Evolutionary conservation across 2,113 vertebrate species (phyloP).

Genomic region (Clarias batrachus): DNA sequence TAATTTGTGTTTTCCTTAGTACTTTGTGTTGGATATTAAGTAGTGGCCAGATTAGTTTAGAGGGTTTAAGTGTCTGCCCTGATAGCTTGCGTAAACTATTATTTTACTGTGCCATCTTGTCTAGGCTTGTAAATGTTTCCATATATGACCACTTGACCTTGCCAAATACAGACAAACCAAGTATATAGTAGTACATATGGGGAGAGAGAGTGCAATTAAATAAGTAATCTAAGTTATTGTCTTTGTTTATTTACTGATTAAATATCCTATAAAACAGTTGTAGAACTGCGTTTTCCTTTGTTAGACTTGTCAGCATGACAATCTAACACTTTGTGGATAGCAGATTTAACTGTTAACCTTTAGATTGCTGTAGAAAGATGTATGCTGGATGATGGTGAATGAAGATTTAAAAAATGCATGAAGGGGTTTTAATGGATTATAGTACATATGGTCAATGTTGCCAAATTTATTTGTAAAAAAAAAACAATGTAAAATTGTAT

Average conservation of each 20-base stretch:
- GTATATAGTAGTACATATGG: conserved; percentile 61
- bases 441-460: conserved; percentile 32
- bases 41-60: conserved; percentile 12
- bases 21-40: conserved; percentile 59
- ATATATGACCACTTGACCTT: conserved; percentile 60
- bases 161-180: conserved; percentile 31
- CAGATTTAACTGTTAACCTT: conserved; percentile 62
- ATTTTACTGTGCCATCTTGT: conserved; percentile 63
- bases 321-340: conserved; percentile 26
- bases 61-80: conserved; percentile 28
- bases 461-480: conserved; percentile 46
- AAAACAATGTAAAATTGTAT: conserved; percentile 32
- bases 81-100: conserved; percentile 19
- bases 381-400: conserved; percentile 28
- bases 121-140: conserved; percentile 71
- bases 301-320: conserved; percentile 48
- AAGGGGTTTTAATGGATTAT: conserved; percentile 48
- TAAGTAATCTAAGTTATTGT: conserved; percentile 71
- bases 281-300: conserved; percentile 19
- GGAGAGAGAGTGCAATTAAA: conserved; percentile 67
- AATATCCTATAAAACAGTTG: conserved; percentile 69
- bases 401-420: conserved; percentile 34
- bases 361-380: conserved; percentile 63
- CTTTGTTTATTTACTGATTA: conserved; percentile 68
- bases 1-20: conserved; percentile 65